Percentiles rank a stretch among this genome's conserved stretches.
Evolutionary conservation across 2,113 vertebrate species (phyloP).

Genomic region (Indicator indicator): DNA sequence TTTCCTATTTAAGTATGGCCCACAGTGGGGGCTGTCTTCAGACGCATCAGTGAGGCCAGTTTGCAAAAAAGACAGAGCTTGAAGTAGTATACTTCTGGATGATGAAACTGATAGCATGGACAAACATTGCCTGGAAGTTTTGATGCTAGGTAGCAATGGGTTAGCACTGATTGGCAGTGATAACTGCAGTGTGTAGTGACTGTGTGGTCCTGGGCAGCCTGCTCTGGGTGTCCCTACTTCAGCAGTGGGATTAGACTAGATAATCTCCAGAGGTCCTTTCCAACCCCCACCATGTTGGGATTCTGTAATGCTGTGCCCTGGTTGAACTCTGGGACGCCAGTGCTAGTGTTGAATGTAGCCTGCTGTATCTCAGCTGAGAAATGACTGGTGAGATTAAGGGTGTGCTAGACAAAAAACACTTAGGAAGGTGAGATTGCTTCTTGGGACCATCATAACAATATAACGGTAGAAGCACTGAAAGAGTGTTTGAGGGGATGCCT

Average conservation of each 20-base stretch:
- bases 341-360: neutral
- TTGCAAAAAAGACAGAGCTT: too few relatives aligned
- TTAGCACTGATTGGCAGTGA: neutral
- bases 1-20: neutral
- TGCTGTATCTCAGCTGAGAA: neutral
- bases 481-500: neutral
- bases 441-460: neutral
- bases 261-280: too few relatives aligned
- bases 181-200: neutral
- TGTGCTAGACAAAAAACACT: neutral
- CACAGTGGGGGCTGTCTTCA: neutral
- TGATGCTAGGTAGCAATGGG: neutral
- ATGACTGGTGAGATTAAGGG: neutral
- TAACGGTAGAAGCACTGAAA: neutral
- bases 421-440: neutral
- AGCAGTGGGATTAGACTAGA: too few relatives aligned
- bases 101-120: neutral
- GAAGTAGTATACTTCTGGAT: neutral
- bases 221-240: too few relatives aligned
- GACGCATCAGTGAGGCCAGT: too few relatives aligned
- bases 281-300: too few relatives aligned
- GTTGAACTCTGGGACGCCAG: too few relatives aligned
- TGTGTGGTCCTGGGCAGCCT: neutral
- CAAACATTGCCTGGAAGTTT: neutral
- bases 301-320: too few relatives aligned